These are phyloP conservation scores for Perizoma affinitatum DNA, from an alignment of 2,888 invertebrate species.

Conservation along the genomic window DNA sequence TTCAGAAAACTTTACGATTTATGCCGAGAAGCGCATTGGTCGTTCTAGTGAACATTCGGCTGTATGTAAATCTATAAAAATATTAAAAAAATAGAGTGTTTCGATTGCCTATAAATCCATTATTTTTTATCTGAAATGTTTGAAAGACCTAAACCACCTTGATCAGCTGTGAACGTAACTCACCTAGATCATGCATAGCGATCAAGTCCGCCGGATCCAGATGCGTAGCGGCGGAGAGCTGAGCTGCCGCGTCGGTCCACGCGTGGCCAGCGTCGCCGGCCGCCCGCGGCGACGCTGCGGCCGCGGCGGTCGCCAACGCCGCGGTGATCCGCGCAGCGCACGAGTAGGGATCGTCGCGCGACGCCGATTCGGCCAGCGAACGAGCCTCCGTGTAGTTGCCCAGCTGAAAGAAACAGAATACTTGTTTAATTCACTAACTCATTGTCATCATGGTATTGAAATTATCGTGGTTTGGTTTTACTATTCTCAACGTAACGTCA, in stretches of 20 bases:
- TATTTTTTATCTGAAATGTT: no score
- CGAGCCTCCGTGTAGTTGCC: slow-evolving; percentile 72
- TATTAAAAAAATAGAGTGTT: no score
- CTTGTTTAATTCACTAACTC: no score
- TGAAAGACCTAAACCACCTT: no score
- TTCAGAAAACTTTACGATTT: no score
- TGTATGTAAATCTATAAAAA: no score
- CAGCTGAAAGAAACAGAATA: slow-evolving; percentile 46
- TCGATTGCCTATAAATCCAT: no score
- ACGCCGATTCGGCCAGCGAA: slow-evolving; percentile 65
- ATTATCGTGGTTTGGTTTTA: no score
- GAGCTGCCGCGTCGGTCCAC: slow-evolving; percentile 54
- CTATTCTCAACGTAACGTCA: no score
- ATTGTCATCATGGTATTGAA: no score
- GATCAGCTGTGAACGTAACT: neutral
- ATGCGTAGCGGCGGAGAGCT: slow-evolving; percentile 68
- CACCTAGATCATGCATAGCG: slow-evolving; percentile 70
- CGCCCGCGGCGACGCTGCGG: slow-evolving; percentile 23
- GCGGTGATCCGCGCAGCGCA: slow-evolving; percentile 70
- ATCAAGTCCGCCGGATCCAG: slow-evolving; percentile 73
- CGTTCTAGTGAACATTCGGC: no score
- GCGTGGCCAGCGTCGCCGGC: slow-evolving; percentile 35
- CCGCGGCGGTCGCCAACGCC: slow-evolving; percentile 49
- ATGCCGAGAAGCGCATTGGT: no score
- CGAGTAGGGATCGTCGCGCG: slow-evolving; percentile 74